Conservation (phyloP, 2,888 invertebrate species). For the Atrina japonica region DNA sequence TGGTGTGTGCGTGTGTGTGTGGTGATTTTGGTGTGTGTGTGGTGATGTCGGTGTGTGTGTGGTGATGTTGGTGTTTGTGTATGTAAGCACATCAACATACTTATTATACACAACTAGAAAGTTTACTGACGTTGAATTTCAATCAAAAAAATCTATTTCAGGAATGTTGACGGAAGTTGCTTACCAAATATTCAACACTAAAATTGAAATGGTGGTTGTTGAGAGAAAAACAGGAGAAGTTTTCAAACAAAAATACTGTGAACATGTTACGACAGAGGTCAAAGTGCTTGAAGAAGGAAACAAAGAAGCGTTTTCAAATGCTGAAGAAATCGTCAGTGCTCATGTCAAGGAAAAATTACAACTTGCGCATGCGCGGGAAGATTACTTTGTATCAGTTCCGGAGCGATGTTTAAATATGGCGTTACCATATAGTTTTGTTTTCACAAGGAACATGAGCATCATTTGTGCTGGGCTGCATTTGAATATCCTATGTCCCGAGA, state of each 20-base stretch:
- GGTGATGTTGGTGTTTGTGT: too few relatives aligned
- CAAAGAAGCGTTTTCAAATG: conserved; percentile 1
- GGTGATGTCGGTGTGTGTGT: too few relatives aligned
- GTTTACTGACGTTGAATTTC: too few relatives aligned
- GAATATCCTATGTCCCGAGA: conserved; percentile 65
- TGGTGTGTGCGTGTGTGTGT: too few relatives aligned
- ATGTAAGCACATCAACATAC: too few relatives aligned
- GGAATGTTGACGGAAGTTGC: conserved; percentile 37
- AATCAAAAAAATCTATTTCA: too few relatives aligned
- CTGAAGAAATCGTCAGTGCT: neutral
- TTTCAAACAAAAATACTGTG: conserved; percentile 31
- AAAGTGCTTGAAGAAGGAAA: conserved; percentile 24
- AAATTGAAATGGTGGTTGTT: conserved; percentile 25
- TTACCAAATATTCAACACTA: conserved; percentile 22
- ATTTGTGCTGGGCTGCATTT: conserved; percentile 32
- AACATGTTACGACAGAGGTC: conserved; percentile 30
- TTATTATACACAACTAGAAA: too few relatives aligned
- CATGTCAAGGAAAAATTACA: conserved; percentile 7
- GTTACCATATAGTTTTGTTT: conserved; percentile 76
- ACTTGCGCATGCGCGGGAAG: conserved; percentile 26
- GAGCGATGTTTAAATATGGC: conserved; percentile 48
- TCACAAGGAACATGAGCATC: conserved; percentile 67
- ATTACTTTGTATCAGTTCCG: conserved; percentile 27
- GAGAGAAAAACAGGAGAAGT: conserved; percentile 28
- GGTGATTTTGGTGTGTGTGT: too few relatives aligned